Conservation (phyloP, 2,113 vertebrate genomes). For the Sturnira hondurensis region DNA sequence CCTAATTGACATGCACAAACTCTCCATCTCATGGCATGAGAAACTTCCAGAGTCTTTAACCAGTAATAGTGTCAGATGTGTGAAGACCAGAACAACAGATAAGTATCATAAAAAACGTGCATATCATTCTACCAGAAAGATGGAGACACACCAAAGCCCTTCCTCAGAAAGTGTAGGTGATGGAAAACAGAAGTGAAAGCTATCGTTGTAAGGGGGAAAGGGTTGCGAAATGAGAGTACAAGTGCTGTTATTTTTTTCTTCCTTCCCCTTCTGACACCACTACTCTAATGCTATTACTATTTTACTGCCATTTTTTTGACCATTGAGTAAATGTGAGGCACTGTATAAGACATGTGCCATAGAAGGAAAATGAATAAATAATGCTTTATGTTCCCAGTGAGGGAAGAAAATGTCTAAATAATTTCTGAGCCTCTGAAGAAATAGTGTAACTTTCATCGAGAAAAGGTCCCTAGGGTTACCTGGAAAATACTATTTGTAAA, state of each 20-base stretch:
- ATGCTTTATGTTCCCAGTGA: not conserved
- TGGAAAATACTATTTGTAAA: not conserved
- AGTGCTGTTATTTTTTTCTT: not conserved
- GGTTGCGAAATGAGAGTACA: not conserved
- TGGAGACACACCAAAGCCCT: not conserved
- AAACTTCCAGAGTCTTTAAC: not conserved
- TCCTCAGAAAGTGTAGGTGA: not conserved
- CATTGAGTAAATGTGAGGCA: not conserved
- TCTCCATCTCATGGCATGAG: not conserved
- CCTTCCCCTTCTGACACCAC: not conserved
- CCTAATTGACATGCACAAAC: not conserved
- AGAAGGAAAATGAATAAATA: constrained; percentile 22
- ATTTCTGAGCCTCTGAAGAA: not conserved
- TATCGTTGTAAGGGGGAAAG: not conserved
- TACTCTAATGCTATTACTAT: not conserved
- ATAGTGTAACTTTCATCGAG: not conserved
- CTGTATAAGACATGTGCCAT: not conserved
- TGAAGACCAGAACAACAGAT: not conserved
- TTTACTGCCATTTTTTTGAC: not conserved
- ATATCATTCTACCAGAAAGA: not conserved
- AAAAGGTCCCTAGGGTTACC: not conserved
- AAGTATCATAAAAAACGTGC: not conserved
- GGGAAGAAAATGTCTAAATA: not conserved
- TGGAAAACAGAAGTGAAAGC: not conserved
- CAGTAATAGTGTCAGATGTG: not conserved